Base-by-base conservation (phyloP, 2,888 invertebrate species). In the Noctua pronuba region DNA sequence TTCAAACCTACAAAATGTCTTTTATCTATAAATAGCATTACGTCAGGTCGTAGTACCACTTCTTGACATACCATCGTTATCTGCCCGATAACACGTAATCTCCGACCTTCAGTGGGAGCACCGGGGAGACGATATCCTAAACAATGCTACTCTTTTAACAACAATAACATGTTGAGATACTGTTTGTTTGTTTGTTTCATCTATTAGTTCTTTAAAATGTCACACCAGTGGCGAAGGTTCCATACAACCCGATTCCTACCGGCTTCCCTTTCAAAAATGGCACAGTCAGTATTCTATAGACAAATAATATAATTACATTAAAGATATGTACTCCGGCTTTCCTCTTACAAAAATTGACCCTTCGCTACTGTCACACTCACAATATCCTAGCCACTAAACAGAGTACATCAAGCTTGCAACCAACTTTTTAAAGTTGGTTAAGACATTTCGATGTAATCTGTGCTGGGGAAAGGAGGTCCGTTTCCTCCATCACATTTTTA, bases 61-160 rank as follows among this genome's bases (percentile, higher is more conserved):
- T 62, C 70, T 69, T 73, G 55, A 86, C 78, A 73, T 79, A 67
- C 72, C 49, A 41, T 16, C 68, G 35, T 73, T 84, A 86, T 84
- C 84, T 73, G 13, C 16, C 18, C 13, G 87, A 86, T 84, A 86
- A 75, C 46, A 18, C 46, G 49, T 77, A 60, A 86, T 86, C 86
- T 75, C 13, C 60, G 64, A 65, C 86, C 73, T 86, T 79, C 72
- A 64, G 41, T 52, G 46, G 70, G 64, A 70, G 44, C 77, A 58
- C 28, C 49, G 74, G 49, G 79, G 55, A 80, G 46, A 60, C 58
- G 66, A 69, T 66, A 65, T 75, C 60, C 75, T 75, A 84, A 84
- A 86, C 84, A 84, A 79, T 73, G 35, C 58, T 72, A 41, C 60
- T 52, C 18, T 69, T 49, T 28, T 49, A 75, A 68, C 18, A 75